A percentile compares a stretch with the other conserved stretches of the same genome.
These are phyloP conservation scores for Ophion ventricosus DNA, from an alignment of 2,888 invertebrate species.

Conservation along the genomic window DNA sequence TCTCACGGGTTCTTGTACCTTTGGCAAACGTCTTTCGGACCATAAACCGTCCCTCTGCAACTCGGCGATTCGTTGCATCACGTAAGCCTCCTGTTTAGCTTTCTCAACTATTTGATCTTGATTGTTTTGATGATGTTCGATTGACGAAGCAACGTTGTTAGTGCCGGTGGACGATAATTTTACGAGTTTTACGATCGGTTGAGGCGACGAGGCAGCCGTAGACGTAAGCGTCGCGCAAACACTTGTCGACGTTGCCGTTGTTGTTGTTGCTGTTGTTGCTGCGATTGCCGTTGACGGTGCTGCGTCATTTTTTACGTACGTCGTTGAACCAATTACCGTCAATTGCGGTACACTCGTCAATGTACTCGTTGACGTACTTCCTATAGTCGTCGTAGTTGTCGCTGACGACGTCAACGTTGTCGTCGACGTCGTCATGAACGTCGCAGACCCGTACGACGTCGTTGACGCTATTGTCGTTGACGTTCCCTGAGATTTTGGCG, in stretches of 20 bases:
- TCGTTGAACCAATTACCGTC: background rate
- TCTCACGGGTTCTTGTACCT: conserved; percentile 94
- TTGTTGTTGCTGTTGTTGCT: background rate
- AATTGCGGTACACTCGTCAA: conserved; percentile 48
- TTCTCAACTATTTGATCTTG: conserved; percentile 93
- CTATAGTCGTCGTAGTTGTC: conserved; percentile 35
- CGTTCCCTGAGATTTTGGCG: conserved; percentile 74
- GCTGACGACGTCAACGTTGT: background rate
- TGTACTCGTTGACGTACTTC: conserved; percentile 28
- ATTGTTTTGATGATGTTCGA: conserved; percentile 78
- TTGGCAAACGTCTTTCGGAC: conserved; percentile 96
- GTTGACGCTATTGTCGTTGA: conserved; percentile 74
- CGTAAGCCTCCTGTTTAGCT: conserved; percentile 96
- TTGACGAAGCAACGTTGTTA: conserved; percentile 73
- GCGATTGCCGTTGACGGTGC: conserved; percentile 23
- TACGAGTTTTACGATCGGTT: conserved; percentile 80
- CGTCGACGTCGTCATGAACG: conserved; percentile 58
- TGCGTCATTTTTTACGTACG: background rate
- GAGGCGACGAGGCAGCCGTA: conserved; percentile 68
- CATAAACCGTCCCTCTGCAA: conserved; percentile 97
- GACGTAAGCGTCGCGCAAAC: conserved; percentile 38
- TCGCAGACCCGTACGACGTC: conserved; percentile 69
- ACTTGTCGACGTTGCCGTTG: conserved; percentile 54
- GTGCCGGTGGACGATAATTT: conserved; percentile 76
- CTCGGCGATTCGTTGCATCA: conserved; percentile 95